A percentile compares a stretch with the other conserved stretches of the same genome.
These are phyloP conservation scores for Ptychadena robeensis DNA, from an alignment of 2,797 vertebrate species.

Conservation along the genomic window DNA sequence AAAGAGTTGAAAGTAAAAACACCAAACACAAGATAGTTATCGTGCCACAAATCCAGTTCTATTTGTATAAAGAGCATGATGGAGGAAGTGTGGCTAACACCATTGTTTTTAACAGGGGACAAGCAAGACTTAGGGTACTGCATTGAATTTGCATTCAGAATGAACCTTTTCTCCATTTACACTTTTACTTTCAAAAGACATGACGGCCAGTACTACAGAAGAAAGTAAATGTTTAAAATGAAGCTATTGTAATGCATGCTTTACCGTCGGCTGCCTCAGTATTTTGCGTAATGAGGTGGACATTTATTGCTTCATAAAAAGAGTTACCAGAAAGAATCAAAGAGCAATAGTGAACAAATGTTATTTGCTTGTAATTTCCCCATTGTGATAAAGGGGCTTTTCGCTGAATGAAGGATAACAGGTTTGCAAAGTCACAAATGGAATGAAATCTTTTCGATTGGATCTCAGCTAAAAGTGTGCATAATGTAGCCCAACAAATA, in stretches of 20 bases:
- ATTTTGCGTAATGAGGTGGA: slow-evolving; percentile 41
- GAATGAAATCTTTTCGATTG: slow-evolving; percentile 52
- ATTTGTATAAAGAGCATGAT: too few relatives aligned
- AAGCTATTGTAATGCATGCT: slow-evolving; percentile 3
- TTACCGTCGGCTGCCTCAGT: not conserved
- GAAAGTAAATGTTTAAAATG: slow-evolving; percentile 31
- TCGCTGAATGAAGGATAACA: slow-evolving; percentile 50
- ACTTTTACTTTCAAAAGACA: slow-evolving; percentile 54
- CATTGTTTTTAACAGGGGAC: too few relatives aligned
- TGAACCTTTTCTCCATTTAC: slow-evolving; percentile 8
- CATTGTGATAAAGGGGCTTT: slow-evolving; percentile 56
- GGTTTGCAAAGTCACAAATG: slow-evolving; percentile 22
- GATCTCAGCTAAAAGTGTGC: slow-evolving; percentile 61
- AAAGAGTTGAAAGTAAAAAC: too few relatives aligned
- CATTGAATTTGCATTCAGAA: too few relatives aligned
- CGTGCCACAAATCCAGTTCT: too few relatives aligned
- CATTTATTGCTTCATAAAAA: slow-evolving; percentile 60
- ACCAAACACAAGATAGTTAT: too few relatives aligned
- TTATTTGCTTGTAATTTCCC: slow-evolving; percentile 48
- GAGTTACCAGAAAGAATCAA: slow-evolving; percentile 54
- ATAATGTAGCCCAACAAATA: slow-evolving; percentile 45
- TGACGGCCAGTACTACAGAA: slow-evolving; percentile 9
- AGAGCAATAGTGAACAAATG: slow-evolving; percentile 11
- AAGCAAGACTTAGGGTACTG: too few relatives aligned
- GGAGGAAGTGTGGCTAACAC: too few relatives aligned